A percentile compares a stretch with the other conserved stretches of the same genome.
Evolutionary conservation across 1,140 invertebrate species (phyloP).

Genomic region (Drosophila micromelanica): DNA sequence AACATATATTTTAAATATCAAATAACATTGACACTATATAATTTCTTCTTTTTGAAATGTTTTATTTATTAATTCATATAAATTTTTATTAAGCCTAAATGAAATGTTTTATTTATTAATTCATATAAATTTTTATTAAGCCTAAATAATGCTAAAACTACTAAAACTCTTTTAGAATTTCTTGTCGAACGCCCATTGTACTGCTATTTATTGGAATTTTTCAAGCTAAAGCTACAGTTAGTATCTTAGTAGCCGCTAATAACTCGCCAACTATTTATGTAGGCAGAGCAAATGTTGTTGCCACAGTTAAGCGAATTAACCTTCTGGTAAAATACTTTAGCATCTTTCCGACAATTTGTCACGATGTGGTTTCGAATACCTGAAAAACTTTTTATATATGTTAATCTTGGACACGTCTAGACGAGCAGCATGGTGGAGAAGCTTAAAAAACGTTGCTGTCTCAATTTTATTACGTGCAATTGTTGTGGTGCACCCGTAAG

Average conservation of each 20-base stretch:
- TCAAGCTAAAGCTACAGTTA: not conserved
- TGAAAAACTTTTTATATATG: not conserved
- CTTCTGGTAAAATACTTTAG: constrained; percentile 3
- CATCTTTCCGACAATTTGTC: constrained; percentile 5
- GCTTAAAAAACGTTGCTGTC: constrained; percentile 29
- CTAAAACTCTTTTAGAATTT: too few relatives aligned
- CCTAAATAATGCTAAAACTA: too few relatives aligned
- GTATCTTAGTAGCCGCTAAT: too few relatives aligned
- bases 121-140: too few relatives aligned
- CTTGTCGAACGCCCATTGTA: too few relatives aligned
- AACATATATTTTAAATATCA: too few relatives aligned
- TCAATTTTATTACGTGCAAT: constrained; percentile 24
- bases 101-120: too few relatives aligned
- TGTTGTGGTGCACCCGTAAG: not conserved
- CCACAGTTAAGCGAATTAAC: constrained; percentile 11
- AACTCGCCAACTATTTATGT: constrained; percentile 1
- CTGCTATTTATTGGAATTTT: not conserved
- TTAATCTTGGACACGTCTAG: constrained; percentile 24
- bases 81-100: too few relatives aligned
- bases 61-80: too few relatives aligned
- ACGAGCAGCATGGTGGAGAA: constrained; percentile 7
- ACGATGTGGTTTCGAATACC: constrained; percentile 22
- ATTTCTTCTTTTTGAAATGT: too few relatives aligned
- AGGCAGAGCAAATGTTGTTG: constrained; percentile 1
- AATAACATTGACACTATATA: too few relatives aligned